Evolutionary conservation across 2,797 vertebrate genomes (phyloP), one percentile per base, ranked within the genome.

Genomic region (Microctenopoma stevenorrisi): DNA sequence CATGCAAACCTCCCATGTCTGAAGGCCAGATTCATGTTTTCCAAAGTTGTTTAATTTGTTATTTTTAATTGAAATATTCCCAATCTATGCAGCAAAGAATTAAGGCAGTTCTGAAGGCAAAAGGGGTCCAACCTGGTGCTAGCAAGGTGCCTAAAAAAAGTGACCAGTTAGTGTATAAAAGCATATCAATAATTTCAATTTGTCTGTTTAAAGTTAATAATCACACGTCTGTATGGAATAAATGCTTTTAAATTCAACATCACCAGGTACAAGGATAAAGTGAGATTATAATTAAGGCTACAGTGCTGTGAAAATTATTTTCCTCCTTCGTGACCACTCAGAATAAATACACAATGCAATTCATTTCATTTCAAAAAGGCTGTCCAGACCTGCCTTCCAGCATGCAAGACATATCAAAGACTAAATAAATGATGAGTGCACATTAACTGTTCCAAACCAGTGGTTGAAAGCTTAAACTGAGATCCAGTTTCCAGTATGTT

Each of bases 201-300:
- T 22, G 22, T 22, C 22, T 2, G 22, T 35, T 44, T 26, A 16
- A 2, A 22, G 15, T 22, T 18, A 64, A 9, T 48, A 53, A 49
- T 55, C n/a, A 2, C 4, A 12, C 4, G 3, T 16, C 28, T 50
- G n/a, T 18, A 16, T 28, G 8, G 7, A 30, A 4, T 51, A 68
- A 67, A 0, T 66, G 43, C 28, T 48, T 52, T 55, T 10, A 53
- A 49, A 65, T 62, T 53, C 14, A 14, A 59, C 12, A 44, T 50
- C 6, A 25, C 5, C 10, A 10, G 26, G 16, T 40, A 25, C 10
- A 28, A 42, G 13, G 40, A 30, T n/a, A 48, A 5, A 10, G n/a
- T 49, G 16, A 37, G 30, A 11, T 0, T 30, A n/a, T 44, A 55
- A 60, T 40, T 25, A 38, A 47, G 16, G 9, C 18, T 49, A 7